phyloP scores from a whole-genome alignment of 1,140 invertebrate genomes.

The Bombus superbus region DNA sequence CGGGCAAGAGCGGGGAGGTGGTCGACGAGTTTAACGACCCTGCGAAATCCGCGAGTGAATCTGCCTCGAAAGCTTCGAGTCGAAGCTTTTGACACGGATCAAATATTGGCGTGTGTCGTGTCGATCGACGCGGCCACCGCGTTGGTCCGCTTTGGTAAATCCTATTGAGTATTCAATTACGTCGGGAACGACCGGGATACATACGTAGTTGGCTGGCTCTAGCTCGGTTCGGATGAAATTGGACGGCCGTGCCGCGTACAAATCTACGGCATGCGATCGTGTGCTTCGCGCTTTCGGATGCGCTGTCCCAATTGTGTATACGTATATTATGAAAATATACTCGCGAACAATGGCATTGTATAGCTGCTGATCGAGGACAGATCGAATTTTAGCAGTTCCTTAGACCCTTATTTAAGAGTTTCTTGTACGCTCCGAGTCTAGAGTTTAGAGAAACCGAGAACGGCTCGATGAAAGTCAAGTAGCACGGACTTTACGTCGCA shows the following conservation, averaged over 20 bases:
- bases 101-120: constrained; percentile 71
- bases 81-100: constrained; percentile 69
- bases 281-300: constrained; percentile 14
- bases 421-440: too few species aligned
- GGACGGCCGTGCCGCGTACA: constrained; percentile 43
- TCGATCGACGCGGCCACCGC: constrained; percentile 57
- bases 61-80: constrained; percentile 35
- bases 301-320: constrained; percentile 22
- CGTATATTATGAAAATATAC: constrained; percentile 39
- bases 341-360: too few species aligned
- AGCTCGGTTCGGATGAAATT: constrained; percentile 59
- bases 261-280: constrained; percentile 29
- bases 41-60: constrained; percentile 63
- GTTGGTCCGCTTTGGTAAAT: constrained; percentile 69
- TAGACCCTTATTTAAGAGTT: too few species aligned
- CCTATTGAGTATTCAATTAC: constrained; percentile 75
- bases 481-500: not conserved
- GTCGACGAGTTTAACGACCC: constrained; percentile 63
- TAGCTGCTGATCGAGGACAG: too few species aligned
- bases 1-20: not conserved
- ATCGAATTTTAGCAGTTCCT: not conserved
- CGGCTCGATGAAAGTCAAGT: not conserved
- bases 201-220: constrained; percentile 47
- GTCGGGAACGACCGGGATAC: constrained; percentile 46
- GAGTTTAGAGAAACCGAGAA: too few species aligned